Base-by-base conservation (phyloP, 2,797 vertebrate species). In the Halcyon chelicuti region DNA sequence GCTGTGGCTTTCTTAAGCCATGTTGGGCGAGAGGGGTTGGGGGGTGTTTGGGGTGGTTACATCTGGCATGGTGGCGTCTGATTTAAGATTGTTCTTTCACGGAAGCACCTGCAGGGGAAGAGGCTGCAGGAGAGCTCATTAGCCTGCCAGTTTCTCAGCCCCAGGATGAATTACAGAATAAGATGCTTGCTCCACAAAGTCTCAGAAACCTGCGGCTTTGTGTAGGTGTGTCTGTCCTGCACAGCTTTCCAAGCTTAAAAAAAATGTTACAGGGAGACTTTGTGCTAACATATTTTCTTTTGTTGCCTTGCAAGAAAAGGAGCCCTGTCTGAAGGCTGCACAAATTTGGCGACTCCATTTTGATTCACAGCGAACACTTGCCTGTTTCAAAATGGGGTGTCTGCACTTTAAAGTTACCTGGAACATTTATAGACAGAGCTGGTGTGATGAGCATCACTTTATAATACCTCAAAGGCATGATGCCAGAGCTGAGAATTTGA, bases 71-170 rank as follows among this genome's bases (percentile, higher is more conserved):
- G 95, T 12, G 4, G 61, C 62, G 44, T 88, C 94, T 96, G 94
- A 96, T 97, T 96, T 97, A 96, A 96, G 94, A 60, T 8, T 65
- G 49, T 95, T 58, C 89, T 97, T 96, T 90, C 63, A 90, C 93
- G 93, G 85, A 91, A 95, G 96, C 39, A 77, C 84, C 85, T 95
- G 95, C 74, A 47, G 95, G 90, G 96, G 92, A 93, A 88, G 92
- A 97, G 94, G 88, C 97, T 96, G 95, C 92, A 90, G 96, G 97
- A 96, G 88, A 88, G 91, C 97, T 98, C 97, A 96, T 98, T 98
- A 98, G 94, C 92, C 84, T 86, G 70, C 94, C 88, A 77, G 91
- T 96, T 65, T 75, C 66, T 95, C 87, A 79, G 33, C 94, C 94
- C 92, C 55, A 14, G 92, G 86, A 87, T 77, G 88, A 95, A 95